A percentile compares a stretch with the other conserved stretches of the same genome.
These are phyloP conservation scores for Falco biarmicus DNA, from an alignment of 2,797 vertebrate genomes.

Conservation along the genomic window DNA sequence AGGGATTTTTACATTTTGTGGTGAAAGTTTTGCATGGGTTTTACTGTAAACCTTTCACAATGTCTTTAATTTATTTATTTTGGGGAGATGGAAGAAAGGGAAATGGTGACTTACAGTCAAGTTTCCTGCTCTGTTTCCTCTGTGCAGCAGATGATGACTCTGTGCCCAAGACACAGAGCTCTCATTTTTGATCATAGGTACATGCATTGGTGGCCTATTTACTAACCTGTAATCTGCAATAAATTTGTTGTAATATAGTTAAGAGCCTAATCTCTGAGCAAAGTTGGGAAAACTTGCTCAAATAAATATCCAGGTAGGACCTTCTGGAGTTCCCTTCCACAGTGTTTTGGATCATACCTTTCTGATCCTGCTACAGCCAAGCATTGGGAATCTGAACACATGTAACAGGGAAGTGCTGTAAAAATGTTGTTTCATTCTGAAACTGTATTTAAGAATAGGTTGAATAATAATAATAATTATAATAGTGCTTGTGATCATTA, in stretches of 20 bases:
- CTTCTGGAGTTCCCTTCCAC: neutral
- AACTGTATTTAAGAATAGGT: neutral
- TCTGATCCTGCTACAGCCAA: neutral
- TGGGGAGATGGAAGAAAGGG: slow-evolving; percentile 27
- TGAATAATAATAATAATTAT: neutral
- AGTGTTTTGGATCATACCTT: neutral
- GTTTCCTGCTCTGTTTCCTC: slow-evolving; percentile 52
- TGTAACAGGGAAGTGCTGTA: neutral
- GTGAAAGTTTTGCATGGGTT: slow-evolving; percentile 59
- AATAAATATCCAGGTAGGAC: neutral
- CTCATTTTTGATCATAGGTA: neutral
- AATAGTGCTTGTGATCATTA: neutral
- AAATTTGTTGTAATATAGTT: neutral
- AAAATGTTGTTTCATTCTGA: neutral
- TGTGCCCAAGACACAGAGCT: neutral
- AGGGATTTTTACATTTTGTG: slow-evolving; percentile 63
- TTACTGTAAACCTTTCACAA: slow-evolving; percentile 50
- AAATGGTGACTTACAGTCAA: slow-evolving; percentile 28
- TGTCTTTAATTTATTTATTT: slow-evolving; percentile 50
- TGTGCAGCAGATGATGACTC: neutral
- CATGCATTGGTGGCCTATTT: neutral
- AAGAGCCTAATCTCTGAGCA: neutral
- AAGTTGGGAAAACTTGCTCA: neutral
- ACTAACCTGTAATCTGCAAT: neutral
- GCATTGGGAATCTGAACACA: neutral